Evolutionary conservation across 2,797 vertebrate species (phyloP), one percentile per base, ranked within the genome.

Genomic region (Sebastes hopkinsi): DNA sequence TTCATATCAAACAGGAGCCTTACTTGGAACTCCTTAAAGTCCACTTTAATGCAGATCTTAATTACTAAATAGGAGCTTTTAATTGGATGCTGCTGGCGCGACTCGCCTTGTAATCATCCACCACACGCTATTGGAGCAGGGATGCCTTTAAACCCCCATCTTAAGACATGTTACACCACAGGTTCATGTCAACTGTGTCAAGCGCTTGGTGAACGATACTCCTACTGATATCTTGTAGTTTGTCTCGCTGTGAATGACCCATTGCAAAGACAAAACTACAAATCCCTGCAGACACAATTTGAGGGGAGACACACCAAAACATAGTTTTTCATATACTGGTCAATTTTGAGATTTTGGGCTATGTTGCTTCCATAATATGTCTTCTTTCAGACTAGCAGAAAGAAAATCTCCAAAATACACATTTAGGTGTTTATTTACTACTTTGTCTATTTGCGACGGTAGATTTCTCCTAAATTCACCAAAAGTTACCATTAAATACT

Each of bases 51-150:
- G 67, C 75, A 81, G 69, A 79, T 87, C 83, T 88, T 87, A 88
- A 93, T 95, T 92, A 93, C 80, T 86, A 81, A 92, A 87, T 83
- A 84, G 89, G 85, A 93, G 83, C 82, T 87, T 94, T 94, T 92
- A 92, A 94, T 91, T 91, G 93, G 89, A 88, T 90, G 83, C 8
- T 22, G 36, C 8, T 22, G 36, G 25, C 56, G 80, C 29, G 76
- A 22, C 79, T 89, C 71, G 71, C 78, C 59, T 72, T 77, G 60
- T 91, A 90, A 92, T 87, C 88, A 90, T 69, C 72, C 77, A 60
- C 91, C 80, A 90, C 86, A 89, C 81, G 87, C 82, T 71, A 22
- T 20, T 71, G 82, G 74, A 68, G 72, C 81, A 83, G 79, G 23
- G 88, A 89, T 89, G 82, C 72, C 68, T 85, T 86, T 92, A 92